These are phyloP conservation scores for Brassicogethes aeneus DNA, from an alignment of 2,888 invertebrate genomes.

Conservation along the genomic window DNA sequence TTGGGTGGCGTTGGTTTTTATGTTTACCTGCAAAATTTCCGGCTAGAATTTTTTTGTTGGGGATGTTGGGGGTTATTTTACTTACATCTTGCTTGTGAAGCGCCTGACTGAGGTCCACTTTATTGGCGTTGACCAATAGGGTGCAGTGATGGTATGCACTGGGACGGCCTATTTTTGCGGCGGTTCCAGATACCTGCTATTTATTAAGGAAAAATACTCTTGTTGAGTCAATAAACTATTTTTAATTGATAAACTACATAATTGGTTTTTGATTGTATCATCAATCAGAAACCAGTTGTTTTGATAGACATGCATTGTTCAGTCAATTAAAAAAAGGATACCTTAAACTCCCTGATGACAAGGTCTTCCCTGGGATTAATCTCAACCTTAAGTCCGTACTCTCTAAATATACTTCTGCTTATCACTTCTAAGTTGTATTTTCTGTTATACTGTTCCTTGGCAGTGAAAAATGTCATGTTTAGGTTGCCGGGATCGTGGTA, in stretches of 20 bases:
- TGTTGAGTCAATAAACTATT: no score
- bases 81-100: conserved; percentile 68
- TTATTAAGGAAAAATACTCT: conserved; percentile 24
- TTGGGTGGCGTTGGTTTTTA: conserved; percentile 76
- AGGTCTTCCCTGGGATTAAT: conserved; percentile 84
- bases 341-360: conserved; percentile 67
- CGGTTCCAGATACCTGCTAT: conserved; percentile 86
- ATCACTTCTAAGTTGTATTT: conserved; percentile 83
- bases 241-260: no score
- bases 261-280: no score
- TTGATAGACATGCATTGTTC: no score
- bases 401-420: conserved; percentile 68
- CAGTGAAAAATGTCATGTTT: conserved; percentile 87
- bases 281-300: no score
- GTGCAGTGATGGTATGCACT: conserved; percentile 98
- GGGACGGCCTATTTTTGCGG: conserved; percentile 79
- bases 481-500: conserved; percentile 93
- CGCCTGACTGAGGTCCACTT: conserved; percentile 60
- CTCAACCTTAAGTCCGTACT: conserved; percentile 68
- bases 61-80: conserved; percentile 14
- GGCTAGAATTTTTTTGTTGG: background rate
- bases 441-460: conserved; percentile 73
- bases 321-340: conserved; percentile 43
- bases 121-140: conserved; percentile 79
- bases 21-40: conserved; percentile 53